Evolutionary conservation across 2,888 invertebrate genomes (phyloP), one percentile per base, ranked within the genome.

Genomic region (Polietes domitor): DNA sequence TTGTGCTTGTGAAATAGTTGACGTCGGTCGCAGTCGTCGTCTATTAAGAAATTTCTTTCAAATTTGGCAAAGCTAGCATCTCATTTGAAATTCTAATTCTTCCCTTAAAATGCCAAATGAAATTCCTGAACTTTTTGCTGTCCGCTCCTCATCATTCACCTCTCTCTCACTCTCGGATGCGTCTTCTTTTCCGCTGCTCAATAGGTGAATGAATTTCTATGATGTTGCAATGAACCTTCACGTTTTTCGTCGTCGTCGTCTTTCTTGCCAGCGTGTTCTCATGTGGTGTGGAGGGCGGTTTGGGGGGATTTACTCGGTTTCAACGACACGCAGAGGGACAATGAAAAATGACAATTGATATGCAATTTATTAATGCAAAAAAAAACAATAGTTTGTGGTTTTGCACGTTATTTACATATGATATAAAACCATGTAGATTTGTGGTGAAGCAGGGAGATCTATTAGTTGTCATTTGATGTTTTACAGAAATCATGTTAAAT

Each of bases 141-240:
- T 37, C 37, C 21, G 32, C 7, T 32, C 7, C 12, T 37, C 37
- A 37, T 47, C 47, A 6, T 6, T 47, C 47, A 47, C 47, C 47
- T 47, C 19, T 37, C 32, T 65, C 19, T 19, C 32, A 19, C 4
- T 61, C n/a, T n/a, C n/a, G n/a, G n/a, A n/a, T n/a, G n/a, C n/a
- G n/a, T n/a, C n/a, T n/a, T 58, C 2, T 5, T 12, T 58, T 21
- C 10, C 21, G 55, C 55, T 50, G 50, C 26, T 37, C 37, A 26
- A 58, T 58, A 58, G 71, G 37, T 84, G 84, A 84, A 84, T 81
- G 84, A 84, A 76, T 78, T 80, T 65, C 19, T 41, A 61, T 73
- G 43, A 75, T 78, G 78, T 81, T 84, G 77, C 72, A 65, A 41
- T 65, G 65, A 65, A 65, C 65, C 58, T 50, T 50, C n/a, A 17